Base-by-base conservation (phyloP, 2,888 invertebrate genomes). In the Psylliodes chrysocephalus region DNA sequence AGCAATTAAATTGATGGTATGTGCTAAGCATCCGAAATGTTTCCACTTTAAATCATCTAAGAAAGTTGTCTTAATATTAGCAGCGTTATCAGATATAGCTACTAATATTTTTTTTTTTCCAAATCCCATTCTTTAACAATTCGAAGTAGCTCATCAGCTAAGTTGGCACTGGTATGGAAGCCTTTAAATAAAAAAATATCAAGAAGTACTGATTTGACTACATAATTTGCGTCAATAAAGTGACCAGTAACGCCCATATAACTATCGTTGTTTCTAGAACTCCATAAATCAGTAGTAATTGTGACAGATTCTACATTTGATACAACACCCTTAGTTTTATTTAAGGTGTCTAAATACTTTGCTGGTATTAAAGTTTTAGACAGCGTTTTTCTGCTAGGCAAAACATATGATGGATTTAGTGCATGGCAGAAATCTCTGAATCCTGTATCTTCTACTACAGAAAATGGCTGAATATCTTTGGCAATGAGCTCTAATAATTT, bases 221-320 rank as follows among this genome's bases (percentile, higher is more conserved):
- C 19, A 35, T 46, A 57, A 12, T 62, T 12, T 15, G 66, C 54
- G 25, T 62, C 19, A 28, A 66, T 61, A 35, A 49, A 69, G 63
- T 64, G 57, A 17, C 8, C 40, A 12, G 64, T 66, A n/a, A 69
- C 15, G 8, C 35, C 59, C 18, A 66, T 22, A 30, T 19, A 64
- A 44, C 44, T 64, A n/a, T 54, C 53, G 28, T 18, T 66, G 35
- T 55, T 59, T 8, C 14, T 25, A 33, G n/a, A 66, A n/a, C 64
- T 66, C 66, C 70, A 68, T 7, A 59, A 56, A 19, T 70, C 64
- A 14, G 66, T 66, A 1, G 66, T 68, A 4, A 69, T 38, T 4
- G 12, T 12, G 3, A 38, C n/a, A 14, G 3, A 12, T 38, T 38
- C 5, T 6, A n/a, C 10, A 12, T n/a, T 38, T 38, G 3, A 4